phyloP scores from a whole-genome alignment of 2,797 vertebrate species.

The Helicolenus hilgendorfi region DNA sequence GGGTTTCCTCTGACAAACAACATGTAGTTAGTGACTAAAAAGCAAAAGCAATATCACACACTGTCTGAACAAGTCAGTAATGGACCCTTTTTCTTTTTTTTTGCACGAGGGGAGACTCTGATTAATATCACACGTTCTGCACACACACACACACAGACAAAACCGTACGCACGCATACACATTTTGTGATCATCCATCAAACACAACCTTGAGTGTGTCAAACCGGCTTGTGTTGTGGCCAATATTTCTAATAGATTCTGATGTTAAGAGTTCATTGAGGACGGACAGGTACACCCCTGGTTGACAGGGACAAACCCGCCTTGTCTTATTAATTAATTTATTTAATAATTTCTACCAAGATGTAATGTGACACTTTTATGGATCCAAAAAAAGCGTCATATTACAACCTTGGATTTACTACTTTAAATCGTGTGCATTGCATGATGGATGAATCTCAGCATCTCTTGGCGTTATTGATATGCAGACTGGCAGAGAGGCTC shows the following conservation, averaged over 20 bases:
- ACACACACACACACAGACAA: background rate
- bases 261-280: constrained; percentile 19
- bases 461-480: constrained; percentile 1
- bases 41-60: background rate
- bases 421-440: constrained; percentile 36
- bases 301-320: constrained; percentile 9
- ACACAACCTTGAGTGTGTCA: constrained; percentile 33
- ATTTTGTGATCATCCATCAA: constrained; percentile 44
- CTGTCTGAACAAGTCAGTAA: background rate
- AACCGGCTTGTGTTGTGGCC: constrained; percentile 6
- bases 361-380: constrained; percentile 57
- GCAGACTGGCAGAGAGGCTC: background rate
- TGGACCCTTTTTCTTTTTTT: background rate
- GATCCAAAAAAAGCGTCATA: constrained; percentile 15
- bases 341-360: constrained; percentile 21
- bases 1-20: background rate
- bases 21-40: background rate
- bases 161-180: constrained; percentile 23
- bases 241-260: constrained; percentile 19
- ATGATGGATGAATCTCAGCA: constrained; percentile 30
- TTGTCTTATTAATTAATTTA: constrained; percentile 24
- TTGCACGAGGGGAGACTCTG: background rate
- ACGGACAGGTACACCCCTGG: background rate
- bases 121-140: background rate
- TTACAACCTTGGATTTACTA: constrained; percentile 28